A percentile compares a stretch with the other conserved stretches of the same genome.
These are phyloP conservation scores for Artibeus jamaicensis DNA, from an alignment of 2,797 vertebrate genomes.

Conservation along the genomic window DNA sequence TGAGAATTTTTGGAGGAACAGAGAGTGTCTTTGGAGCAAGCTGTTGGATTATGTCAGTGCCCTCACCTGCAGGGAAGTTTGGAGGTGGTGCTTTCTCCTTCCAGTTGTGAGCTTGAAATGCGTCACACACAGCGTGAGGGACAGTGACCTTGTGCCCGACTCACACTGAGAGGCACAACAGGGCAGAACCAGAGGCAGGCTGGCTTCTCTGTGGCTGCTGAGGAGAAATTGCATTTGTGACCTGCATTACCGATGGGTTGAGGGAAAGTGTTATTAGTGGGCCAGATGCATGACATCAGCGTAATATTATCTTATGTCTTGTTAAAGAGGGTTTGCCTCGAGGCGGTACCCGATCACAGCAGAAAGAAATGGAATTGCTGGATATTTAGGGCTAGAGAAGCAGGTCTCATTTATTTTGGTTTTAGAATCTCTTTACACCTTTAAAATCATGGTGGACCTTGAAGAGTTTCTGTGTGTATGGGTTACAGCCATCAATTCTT, in stretches of 20 bases:
- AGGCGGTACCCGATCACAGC: neutral
- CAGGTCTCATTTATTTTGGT: neutral
- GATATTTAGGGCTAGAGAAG: neutral
- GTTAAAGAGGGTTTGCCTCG: neutral
- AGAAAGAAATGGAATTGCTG: neutral
- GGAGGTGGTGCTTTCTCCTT: neutral
- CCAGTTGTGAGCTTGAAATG: neutral
- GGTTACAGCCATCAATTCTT: neutral
- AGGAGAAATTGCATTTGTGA: accelerated
- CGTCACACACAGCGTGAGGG: neutral
- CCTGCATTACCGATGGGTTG: neutral
- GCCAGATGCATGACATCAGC: no score
- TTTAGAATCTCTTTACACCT: neutral
- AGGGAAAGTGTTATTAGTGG: no score
- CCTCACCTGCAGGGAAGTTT: neutral
- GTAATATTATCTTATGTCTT: neutral
- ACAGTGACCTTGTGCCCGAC: neutral
- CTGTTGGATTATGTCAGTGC: neutral
- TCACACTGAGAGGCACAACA: neutral
- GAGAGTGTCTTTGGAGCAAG: neutral
- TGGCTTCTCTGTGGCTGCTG: neutral
- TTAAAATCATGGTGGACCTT: neutral
- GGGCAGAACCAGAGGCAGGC: neutral
- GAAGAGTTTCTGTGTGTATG: neutral
- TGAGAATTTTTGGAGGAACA: neutral